Evolutionary conservation across 2,888 invertebrate genomes (phyloP).

Genomic region (Xestia xanthographa): DNA sequence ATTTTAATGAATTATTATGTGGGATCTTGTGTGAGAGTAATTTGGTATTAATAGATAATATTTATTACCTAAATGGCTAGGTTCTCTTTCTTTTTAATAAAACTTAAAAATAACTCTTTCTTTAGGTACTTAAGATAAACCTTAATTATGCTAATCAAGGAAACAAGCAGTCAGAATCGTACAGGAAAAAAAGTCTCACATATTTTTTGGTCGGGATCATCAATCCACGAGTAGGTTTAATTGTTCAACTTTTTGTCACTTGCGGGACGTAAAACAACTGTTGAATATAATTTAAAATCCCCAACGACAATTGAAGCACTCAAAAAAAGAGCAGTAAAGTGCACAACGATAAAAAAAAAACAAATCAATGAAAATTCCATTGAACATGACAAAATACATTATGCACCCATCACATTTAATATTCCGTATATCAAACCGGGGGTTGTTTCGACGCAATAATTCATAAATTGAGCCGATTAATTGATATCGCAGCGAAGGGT

Average conservation of each 20-base stretch:
- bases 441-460: constrained; percentile 83
- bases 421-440: constrained; percentile 82
- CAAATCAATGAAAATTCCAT: constrained; percentile 63
- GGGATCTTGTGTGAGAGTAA: background rate
- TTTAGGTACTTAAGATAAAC: background rate
- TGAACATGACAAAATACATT: constrained; percentile 68
- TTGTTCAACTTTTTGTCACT: background rate
- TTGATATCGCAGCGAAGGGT: constrained; percentile 86
- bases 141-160: background rate
- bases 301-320: constrained; percentile 14
- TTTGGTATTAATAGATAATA: background rate
- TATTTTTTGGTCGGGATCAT: background rate
- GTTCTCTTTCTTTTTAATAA: background rate
- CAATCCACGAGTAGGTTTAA: background rate
- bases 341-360: constrained; percentile 40
- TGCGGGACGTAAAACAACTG: constrained; percentile 1
- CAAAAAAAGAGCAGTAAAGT: constrained; percentile 49
- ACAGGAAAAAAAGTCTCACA: background rate
- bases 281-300: constrained; percentile 7
- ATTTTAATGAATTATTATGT: constrained; percentile 23
- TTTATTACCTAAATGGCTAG: background rate
- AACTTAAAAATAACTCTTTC: background rate
- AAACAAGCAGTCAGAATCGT: background rate
- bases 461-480: constrained; percentile 90
- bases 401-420: constrained; percentile 80